phyloP scores from a whole-genome alignment of 2,113 vertebrate species.

The Indri indri region DNA sequence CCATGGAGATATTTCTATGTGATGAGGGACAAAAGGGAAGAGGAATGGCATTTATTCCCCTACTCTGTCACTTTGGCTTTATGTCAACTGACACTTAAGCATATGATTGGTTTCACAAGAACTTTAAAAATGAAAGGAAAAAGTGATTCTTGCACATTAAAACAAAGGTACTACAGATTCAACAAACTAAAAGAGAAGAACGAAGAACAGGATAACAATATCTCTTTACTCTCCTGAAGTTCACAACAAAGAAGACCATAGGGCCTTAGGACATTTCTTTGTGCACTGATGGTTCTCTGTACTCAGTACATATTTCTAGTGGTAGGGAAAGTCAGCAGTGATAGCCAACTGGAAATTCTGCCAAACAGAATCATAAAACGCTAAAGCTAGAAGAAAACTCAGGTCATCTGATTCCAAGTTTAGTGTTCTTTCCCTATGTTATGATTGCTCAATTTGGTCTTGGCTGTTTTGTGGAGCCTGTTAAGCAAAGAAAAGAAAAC shows the following conservation, averaged over 20 bases:
- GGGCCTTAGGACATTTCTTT: background rate
- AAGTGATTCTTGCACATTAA: slow-evolving; percentile 47
- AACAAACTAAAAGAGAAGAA: background rate
- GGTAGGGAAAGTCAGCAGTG: background rate
- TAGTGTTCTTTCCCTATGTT: background rate
- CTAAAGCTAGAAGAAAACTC: background rate
- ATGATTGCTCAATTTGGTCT: background rate
- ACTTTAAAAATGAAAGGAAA: slow-evolving; percentile 47
- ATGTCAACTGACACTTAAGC: slow-evolving; percentile 67
- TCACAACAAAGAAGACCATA: background rate
- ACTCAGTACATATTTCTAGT: background rate
- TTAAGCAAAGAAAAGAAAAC: background rate
- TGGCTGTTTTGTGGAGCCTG: background rate
- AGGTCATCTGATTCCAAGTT: background rate
- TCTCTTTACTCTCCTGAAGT: background rate
- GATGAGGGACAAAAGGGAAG: slow-evolving; percentile 60
- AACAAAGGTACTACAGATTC: background rate
- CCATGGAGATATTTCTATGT: slow-evolving; percentile 68
- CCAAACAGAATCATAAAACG: background rate
- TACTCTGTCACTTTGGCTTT: slow-evolving; percentile 80
- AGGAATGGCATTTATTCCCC: slow-evolving; percentile 76
- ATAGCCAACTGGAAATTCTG: background rate
- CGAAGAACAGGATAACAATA: background rate
- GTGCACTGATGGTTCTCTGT: background rate
- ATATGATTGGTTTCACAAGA: slow-evolving; percentile 69